These are phyloP conservation scores for Dynastes tityus DNA, from an alignment of 2,888 invertebrate species.

Conservation along the genomic window DNA sequence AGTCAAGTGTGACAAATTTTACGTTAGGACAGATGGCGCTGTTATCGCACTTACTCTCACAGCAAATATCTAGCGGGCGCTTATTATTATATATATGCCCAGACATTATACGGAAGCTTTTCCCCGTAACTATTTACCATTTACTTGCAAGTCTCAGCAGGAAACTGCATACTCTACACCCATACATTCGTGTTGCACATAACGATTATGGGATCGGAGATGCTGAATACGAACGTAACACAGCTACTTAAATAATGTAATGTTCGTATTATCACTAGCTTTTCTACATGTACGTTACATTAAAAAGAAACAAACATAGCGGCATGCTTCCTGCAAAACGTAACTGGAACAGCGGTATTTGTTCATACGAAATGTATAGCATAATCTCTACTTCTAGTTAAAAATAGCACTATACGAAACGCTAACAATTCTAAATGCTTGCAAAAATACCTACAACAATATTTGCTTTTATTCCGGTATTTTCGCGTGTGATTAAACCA, in stretches of 20 bases:
- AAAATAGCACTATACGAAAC: too few relatives aligned
- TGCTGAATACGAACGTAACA: background rate
- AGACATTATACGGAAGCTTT: background rate
- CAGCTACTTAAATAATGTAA: conserved; percentile 11
- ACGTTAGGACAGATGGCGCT: background rate
- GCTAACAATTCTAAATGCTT: too few relatives aligned
- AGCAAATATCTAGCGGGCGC: background rate
- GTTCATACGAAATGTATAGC: too few relatives aligned
- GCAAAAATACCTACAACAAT: too few relatives aligned
- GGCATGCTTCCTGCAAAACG: too few relatives aligned
- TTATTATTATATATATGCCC: conserved; percentile 4
- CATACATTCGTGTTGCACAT: background rate
- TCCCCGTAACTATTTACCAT: conserved; percentile 14
- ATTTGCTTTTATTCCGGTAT: too few relatives aligned
- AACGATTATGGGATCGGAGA: conserved; percentile 16
- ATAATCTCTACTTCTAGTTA: too few relatives aligned
- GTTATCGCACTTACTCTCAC: background rate
- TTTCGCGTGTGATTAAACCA: too few relatives aligned
- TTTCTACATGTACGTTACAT: background rate
- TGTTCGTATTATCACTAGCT: conserved; percentile 8
- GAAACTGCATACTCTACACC: conserved; percentile 15
- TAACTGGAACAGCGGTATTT: too few relatives aligned
- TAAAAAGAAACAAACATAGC: background rate
- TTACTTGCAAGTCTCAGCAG: conserved; percentile 1
- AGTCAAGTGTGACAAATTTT: background rate